Evolutionary conservation across 2,797 vertebrate species (phyloP), one percentile per base, ranked within the genome.

Genomic region (Hyperoplus lanceolatus): DNA sequence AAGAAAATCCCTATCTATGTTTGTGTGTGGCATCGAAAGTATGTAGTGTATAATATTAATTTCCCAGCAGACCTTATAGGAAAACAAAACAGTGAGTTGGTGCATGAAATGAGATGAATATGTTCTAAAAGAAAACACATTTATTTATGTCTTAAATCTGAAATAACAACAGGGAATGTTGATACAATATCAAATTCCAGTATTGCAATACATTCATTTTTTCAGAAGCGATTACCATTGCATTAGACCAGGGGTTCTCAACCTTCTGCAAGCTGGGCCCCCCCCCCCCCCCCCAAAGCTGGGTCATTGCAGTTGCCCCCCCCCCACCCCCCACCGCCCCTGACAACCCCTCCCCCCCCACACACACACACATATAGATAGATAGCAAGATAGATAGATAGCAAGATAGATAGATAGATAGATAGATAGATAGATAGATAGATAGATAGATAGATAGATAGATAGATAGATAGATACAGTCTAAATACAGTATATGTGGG

Each of bases 1-100:
- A 73, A 80, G 83, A 63, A 71, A 72, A 12, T 79, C 72, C 21
- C 73, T 57, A n/a, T 86, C 67, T 82, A 56, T 72, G 79, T 59
- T 72, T 12, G 36, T 53, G 64, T 87, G 84, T 84, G 76, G 67
- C 80, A 84, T 68, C 54, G 65, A 36, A 53, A 59, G 45, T 41
- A 63, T 29, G 62, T 21, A 16, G 62, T 39, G 50, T 78, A 18
- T 70, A 75, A 66, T 85, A 61, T 70, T 79, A 75, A 86, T 83
- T 84, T 79, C 51, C 83, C 79, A 85, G 60, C 18, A 18, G 46
- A 59, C 14, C 74, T 54, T 86, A 57, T 50, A 69, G 59, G 64
- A 16, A 43, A 46, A 36, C 51, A 43, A 60, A 41, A 46, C 3
- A 16, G 4, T 42, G 54, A 75, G 46, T 46, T 38, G 42, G n/a